These are phyloP conservation scores for Troilus luridus DNA, from an alignment of 2,888 invertebrate species.

Conservation along the genomic window DNA sequence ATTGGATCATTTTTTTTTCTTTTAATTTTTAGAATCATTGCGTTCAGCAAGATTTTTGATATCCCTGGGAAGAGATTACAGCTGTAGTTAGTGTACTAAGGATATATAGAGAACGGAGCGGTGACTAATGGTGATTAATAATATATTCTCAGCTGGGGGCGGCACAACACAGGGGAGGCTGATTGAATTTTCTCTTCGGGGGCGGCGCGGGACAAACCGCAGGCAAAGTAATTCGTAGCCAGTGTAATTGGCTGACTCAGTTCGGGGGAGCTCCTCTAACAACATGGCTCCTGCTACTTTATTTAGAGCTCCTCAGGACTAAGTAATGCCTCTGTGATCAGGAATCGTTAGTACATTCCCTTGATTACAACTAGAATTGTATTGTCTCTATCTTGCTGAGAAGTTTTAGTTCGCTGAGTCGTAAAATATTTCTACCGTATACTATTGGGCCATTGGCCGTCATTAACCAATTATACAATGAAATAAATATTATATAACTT, in stretches of 20 bases:
- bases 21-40: background rate
- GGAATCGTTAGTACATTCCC: background rate
- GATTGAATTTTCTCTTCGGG: conserved; percentile 48
- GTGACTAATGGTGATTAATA: conserved; percentile 55
- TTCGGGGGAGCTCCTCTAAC: background rate
- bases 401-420: too few relatives aligned
- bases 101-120: conserved; percentile 2
- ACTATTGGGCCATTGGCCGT: too few relatives aligned
- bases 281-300: conserved; percentile 32
- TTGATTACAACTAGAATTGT: too few relatives aligned
- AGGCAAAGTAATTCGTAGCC: conserved; percentile 53
- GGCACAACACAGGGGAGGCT: background rate
- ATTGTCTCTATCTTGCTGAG: too few relatives aligned
- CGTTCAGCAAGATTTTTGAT: background rate
- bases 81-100: conserved; percentile 12
- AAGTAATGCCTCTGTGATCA: background rate
- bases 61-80: background rate
- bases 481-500: too few relatives aligned
- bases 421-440: too few relatives aligned
- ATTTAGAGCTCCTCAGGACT: background rate
- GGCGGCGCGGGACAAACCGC: conserved; percentile 53
- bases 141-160: conserved; percentile 35
- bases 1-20: too few relatives aligned
- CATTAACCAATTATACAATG: too few relatives aligned
- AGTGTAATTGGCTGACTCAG: conserved; percentile 54